Evolutionary conservation across 2,888 invertebrate species (phyloP).

Genomic region (Molanna angustata): DNA sequence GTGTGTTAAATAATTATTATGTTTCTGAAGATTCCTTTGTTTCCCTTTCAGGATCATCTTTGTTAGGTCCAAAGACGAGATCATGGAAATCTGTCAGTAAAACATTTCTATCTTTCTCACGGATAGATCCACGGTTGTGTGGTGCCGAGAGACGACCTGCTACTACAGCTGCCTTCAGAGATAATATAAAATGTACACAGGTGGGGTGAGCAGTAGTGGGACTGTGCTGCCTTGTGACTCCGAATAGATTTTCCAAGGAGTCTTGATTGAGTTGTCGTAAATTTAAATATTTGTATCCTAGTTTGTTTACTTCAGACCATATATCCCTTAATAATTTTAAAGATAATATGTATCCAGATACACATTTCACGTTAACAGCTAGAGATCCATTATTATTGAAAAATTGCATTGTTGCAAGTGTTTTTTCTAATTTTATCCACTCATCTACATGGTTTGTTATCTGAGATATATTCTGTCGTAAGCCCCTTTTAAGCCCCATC

Average conservation of each 20-base stretch:
- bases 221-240: slow-evolving; percentile 1
- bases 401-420: not conserved
- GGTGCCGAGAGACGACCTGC: not conserved
- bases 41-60: too few species aligned
- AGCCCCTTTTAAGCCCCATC: not conserved
- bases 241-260: not conserved
- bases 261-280: slow-evolving; percentile 1
- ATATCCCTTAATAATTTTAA: not conserved
- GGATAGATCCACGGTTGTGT: not conserved
- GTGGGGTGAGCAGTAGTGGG: not conserved
- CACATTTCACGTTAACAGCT: not conserved
- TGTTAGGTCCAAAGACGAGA: not conserved
- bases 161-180: not conserved
- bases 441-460: not conserved
- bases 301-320: not conserved
- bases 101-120: not conserved
- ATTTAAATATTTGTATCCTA: slow-evolving; percentile 1
- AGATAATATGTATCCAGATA: not conserved
- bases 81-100: not conserved
- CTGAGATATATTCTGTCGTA: not conserved
- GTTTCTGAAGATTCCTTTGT: too few species aligned
- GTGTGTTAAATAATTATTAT: too few species aligned
- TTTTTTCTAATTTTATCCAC: not conserved
- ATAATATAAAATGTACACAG: not conserved
- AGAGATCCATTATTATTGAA: not conserved